Evolutionary conservation across 2,113 vertebrate genomes (phyloP), one percentile per base, ranked within the genome.

Genomic region (Oryzias melastigma): DNA sequence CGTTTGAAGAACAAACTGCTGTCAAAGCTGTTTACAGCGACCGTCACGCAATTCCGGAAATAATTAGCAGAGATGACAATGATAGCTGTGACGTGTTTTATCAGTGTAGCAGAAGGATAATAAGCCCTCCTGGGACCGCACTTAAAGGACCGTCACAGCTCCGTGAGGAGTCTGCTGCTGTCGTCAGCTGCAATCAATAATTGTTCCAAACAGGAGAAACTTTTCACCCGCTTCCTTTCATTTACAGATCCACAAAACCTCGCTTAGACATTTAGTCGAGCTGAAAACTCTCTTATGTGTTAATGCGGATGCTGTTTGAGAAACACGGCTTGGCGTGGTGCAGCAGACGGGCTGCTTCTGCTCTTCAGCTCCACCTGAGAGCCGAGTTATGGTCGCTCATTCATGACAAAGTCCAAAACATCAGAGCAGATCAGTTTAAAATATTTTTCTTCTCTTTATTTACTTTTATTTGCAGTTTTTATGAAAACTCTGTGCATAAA

Each of bases 121-220:
- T 97, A 90, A 95, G 95, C 84, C 94, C 95, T 92, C 93, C 44
- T 80, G 95, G 93, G 95, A 95, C 89, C 68, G 76, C 80, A 90
- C 91, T 92, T 93, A 92, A 90, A 88, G 92, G 91, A 93, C 94
- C 93, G 92, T 93, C 93, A 87, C 78, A 75, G 82, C 84, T 90
- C 87, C 89, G 85, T 89, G 92, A 94, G 92, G 93, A 93, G 90
- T 92, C 71, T 47, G 80, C 85, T 91, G 62, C 14, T 45, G 84
- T 90, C 91, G 90, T 58, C 57, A 68, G 45, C 92, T 88, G 91
- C 65, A 68, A 88, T 85, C 35, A 35, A 91, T 95, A 93, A 95
- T 95, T 92, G 92, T 89, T 88, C 76, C 89, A 91, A 95, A 94
- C 94, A 93, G 10, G 29, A 2, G 25, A 5, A 35, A 35, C 35